A percentile compares a stretch with the other conserved stretches of the same genome.
Conservation (phyloP, 2,797 vertebrate species). For the Leptatherina wallacei region DNA sequence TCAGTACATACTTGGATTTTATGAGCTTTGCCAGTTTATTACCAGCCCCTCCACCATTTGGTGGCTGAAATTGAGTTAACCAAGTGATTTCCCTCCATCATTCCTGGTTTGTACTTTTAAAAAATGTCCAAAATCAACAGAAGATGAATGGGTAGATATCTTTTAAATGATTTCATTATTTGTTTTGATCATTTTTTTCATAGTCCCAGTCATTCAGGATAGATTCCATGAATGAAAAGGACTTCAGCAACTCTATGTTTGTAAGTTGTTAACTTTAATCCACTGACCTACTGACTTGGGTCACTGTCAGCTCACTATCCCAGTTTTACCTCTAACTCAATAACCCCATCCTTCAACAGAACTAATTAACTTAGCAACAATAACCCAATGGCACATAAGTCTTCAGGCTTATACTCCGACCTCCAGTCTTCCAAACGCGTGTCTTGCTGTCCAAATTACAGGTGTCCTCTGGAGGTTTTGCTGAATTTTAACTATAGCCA, state of each 20-base stretch:
- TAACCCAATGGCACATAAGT: constrained; percentile 62
- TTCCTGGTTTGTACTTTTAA: neutral
- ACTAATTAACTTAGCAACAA: constrained; percentile 77
- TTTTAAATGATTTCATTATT: too few species aligned
- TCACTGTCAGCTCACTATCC: constrained; percentile 26
- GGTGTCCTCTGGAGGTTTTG: neutral
- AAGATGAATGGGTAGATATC: too few species aligned
- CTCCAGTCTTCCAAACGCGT: constrained; percentile 13
- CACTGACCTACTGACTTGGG: constrained; percentile 52
- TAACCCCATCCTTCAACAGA: constrained; percentile 34
- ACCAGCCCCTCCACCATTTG: neutral
- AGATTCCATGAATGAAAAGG: neutral
- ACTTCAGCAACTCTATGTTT: neutral
- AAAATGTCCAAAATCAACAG: neutral
- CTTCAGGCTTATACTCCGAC: constrained; percentile 31
- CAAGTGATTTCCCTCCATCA: neutral
- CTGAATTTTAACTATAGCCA: neutral
- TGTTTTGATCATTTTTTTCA: neutral
- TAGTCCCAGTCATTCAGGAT: neutral
- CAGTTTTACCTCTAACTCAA: constrained; percentile 47
- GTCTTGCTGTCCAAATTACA: neutral
- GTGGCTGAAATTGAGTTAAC: constrained; percentile 17
- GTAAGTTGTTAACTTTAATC: constrained; percentile 17
- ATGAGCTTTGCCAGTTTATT: constrained; percentile 24
- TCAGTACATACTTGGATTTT: constrained; percentile 48